phyloP scores from a whole-genome alignment of 2,797 vertebrate genomes.

The Onychomys leucogaster region DNA sequence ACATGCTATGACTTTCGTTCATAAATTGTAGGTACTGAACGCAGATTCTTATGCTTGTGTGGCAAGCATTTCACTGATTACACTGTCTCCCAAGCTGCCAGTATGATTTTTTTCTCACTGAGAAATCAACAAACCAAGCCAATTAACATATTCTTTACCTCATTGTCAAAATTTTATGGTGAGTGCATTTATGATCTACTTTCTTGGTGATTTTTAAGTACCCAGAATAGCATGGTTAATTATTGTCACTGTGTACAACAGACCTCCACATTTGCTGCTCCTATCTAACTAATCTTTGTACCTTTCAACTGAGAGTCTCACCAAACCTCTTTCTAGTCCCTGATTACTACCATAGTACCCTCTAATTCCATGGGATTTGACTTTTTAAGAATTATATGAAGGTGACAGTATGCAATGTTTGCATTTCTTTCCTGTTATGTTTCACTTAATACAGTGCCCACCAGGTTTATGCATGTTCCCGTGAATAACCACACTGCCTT shows the following conservation, averaged over 20 bases:
- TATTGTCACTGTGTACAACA: background rate
- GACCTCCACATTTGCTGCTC: background rate
- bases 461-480: background rate
- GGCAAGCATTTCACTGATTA: background rate
- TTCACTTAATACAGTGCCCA: background rate
- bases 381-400: background rate
- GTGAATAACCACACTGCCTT: background rate
- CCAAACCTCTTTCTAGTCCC: background rate
- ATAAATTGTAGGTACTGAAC: background rate
- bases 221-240: background rate
- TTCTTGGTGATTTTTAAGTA: background rate
- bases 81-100: background rate
- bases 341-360: background rate
- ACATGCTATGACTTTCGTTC: too few species aligned
- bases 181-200: background rate
- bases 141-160: background rate
- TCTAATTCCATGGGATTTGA: background rate
- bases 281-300: background rate
- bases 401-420: background rate
- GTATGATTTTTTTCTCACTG: background rate
- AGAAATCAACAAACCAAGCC: background rate
- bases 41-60: background rate
- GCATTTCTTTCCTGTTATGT: background rate
- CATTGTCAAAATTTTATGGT: background rate
- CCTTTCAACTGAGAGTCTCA: background rate